phyloP scores from a whole-genome alignment of 1,140 invertebrate genomes.

The Mesaphorura yosii region DNA sequence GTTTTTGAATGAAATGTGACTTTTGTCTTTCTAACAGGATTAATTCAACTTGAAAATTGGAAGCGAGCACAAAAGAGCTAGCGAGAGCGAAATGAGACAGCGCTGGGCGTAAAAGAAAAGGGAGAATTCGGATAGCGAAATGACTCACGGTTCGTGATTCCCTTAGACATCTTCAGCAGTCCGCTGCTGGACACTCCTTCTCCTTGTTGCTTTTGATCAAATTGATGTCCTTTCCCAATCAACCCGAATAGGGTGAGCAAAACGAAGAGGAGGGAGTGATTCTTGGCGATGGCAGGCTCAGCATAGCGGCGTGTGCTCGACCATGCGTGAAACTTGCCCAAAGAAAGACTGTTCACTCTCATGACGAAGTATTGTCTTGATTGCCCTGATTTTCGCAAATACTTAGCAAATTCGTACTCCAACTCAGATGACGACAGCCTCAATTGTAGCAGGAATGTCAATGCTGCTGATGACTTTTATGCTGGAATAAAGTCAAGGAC shows the following conservation, averaged over 20 bases:
- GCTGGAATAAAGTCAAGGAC: slow-evolving; percentile 4
- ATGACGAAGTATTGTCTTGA: too few species aligned
- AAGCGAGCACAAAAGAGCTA: neutral
- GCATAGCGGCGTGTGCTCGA: neutral
- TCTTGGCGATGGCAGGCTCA: neutral
- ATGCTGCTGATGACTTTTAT: slow-evolving; percentile 3
- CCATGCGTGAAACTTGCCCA: neutral
- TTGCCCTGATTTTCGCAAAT: neutral
- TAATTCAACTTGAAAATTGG: neutral
- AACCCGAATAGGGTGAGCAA: neutral
- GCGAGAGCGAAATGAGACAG: neutral
- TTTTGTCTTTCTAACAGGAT: neutral
- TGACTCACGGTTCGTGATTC: slow-evolving; percentile 29
- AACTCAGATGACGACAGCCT: neutral
- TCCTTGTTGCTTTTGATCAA: too few species aligned
- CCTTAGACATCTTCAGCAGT: slow-evolving; percentile 11
- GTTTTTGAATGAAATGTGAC: neutral
- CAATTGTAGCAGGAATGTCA: neutral
- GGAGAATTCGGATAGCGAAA: slow-evolving; percentile 9
- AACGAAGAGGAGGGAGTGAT: neutral
- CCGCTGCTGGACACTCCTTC: neutral
- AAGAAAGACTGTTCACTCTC: neutral
- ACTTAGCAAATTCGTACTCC: neutral
- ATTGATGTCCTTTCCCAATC: neutral
- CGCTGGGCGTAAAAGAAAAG: neutral